A percentile compares a stretch with the other conserved stretches of the same genome.
Evolutionary conservation across 2,113 vertebrate genomes (phyloP).

Genomic region (Fregata magnificens): DNA sequence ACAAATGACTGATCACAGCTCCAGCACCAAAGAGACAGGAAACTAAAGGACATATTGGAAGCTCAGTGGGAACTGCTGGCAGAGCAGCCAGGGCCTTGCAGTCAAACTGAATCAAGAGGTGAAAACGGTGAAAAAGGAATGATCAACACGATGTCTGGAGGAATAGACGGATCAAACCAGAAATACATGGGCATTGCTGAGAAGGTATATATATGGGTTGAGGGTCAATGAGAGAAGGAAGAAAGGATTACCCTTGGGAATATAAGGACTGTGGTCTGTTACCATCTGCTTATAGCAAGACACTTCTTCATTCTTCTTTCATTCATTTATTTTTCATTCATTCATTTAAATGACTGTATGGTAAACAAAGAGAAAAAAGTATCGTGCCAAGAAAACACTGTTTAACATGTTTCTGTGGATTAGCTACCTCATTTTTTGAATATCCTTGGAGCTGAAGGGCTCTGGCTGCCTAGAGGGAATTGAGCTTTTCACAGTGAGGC

Average conservation of each 20-base stretch:
- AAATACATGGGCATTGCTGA: neutral
- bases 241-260: neutral
- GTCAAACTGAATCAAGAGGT: neutral
- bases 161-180: neutral
- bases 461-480: neutral
- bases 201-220: neutral
- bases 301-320: neutral
- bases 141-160: neutral
- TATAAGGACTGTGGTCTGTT: neutral
- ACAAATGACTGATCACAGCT: neutral
- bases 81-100: neutral
- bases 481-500: neutral
- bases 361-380: neutral
- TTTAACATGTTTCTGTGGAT: neutral
- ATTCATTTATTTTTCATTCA: neutral
- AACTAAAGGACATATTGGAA: neutral
- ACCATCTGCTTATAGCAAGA: neutral
- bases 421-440: neutral
- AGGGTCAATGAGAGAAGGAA: neutral
- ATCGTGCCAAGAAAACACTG: neutral
- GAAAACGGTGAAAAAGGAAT: neutral
- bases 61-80: neutral
- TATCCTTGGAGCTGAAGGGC: neutral
- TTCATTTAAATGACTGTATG: neutral
- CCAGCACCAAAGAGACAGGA: neutral